Evolutionary conservation across 2,797 vertebrate genomes (phyloP).

Genomic region (Microctenopoma stevenorrisi): DNA sequence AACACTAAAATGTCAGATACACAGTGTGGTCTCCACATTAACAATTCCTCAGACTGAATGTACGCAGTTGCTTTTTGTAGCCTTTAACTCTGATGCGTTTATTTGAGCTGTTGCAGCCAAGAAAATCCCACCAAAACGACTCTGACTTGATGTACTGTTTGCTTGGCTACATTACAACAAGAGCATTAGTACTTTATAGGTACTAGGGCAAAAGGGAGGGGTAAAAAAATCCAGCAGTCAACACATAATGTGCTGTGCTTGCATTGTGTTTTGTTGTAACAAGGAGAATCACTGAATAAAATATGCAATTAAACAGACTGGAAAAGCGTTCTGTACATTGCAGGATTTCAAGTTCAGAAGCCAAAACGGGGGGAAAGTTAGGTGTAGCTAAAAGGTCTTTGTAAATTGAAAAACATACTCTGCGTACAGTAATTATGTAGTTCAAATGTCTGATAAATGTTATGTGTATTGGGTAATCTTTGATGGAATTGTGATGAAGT

Average conservation of each 20-base stretch:
- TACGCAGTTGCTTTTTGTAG: not conserved
- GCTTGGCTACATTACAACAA: slow-evolving; percentile 59
- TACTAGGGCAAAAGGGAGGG: slow-evolving; percentile 25
- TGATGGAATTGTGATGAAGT: slow-evolving; percentile 45
- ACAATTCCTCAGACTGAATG: not conserved
- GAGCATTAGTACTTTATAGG: slow-evolving; percentile 57
- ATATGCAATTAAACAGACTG: slow-evolving; percentile 49
- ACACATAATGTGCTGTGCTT: slow-evolving; percentile 36
- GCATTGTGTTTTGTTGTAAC: slow-evolving; percentile 28
- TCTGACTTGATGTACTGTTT: slow-evolving; percentile 38
- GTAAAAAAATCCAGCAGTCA: slow-evolving; percentile 15
- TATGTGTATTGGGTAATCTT: slow-evolving; percentile 33
- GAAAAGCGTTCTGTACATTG: not conserved
- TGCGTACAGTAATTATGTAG: not conserved
- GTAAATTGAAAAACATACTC: not conserved
- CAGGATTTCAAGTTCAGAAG: not conserved
- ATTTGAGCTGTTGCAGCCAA: slow-evolving; percentile 9
- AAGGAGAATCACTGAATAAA: slow-evolving; percentile 49
- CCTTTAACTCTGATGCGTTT: not conserved
- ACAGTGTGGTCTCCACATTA: not conserved
- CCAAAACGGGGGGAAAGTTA: not conserved
- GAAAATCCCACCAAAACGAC: slow-evolving; percentile 9
- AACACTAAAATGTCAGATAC: slow-evolving; percentile 5
- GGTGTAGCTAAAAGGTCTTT: not conserved
- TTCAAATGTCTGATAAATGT: not conserved